Base-by-base conservation (phyloP, 2,888 invertebrate genomes). In the Sphinx pinastri region DNA sequence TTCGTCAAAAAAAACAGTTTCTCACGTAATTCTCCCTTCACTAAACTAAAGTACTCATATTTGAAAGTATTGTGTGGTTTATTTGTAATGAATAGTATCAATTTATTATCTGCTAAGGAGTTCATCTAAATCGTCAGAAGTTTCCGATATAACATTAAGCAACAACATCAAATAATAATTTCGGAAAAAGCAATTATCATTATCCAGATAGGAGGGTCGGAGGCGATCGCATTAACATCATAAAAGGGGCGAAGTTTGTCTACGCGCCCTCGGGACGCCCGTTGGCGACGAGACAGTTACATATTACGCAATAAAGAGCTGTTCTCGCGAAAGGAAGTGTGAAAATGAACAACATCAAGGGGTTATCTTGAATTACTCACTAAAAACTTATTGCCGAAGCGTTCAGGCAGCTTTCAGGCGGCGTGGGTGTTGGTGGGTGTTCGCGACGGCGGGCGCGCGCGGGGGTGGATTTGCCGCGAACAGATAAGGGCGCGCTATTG, bases 301-400 rank as follows among this genome's bases (percentile, higher is more conserved):
- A 92, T 93, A 93, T 93, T 93, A 92, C 90, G 93, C 93, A 91
- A 94, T 94, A 93, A 93, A 93, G 92, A 93, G 91, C 94, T 93
- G 94, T 94, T 93, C 93, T 94, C 94, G 94, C 92, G 91, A 91
- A 93, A 93, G 94, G 93, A 94, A 93, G 93, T 94, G 94, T 94
- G 93, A 94, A 94, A 94, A 93, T 94, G 93, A 94, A 92, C 93
- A 93, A 93, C 93, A 93, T 93, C 90, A 93, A 93, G 93, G 93
- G 94, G 93, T 93, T 94, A 94, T 94, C 93, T 93, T 92, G 91
- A 93, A 94, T 93, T 93, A 93, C 93, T 93, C 93, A 93, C 93
- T 93, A 93, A 93, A 93, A 94, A 93, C 92, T 93, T 93, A 94
- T 93, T 92, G 93, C 87, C 78, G 83, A 85, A 84, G 87, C 82